Evolutionary conservation across 2,888 invertebrate species (phyloP), one percentile per base, ranked within the genome.

Genomic region (Cynaeus angustus): DNA sequence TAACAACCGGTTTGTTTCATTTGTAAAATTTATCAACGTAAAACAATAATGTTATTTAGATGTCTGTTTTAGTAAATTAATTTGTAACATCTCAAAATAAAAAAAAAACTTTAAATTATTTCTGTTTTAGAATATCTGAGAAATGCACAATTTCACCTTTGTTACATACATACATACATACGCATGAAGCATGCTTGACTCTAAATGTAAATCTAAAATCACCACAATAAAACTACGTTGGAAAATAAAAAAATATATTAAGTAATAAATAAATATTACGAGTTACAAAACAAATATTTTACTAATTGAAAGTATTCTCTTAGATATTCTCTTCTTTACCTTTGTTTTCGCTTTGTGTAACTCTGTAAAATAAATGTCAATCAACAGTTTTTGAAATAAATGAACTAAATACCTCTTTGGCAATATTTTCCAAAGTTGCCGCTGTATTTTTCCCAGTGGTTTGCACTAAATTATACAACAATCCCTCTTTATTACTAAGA

Each of bases 381-480:
- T 43, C 1, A 10, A 43, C 43, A 5, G 1, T 12, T 5, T 10
- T 43, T 9, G 8, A 46, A 46, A 16, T 4, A 12, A 55, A 52
- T 13, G 30, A 50, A 0, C 12, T 16, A 21, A 1, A 4, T 50
- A 61, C 61, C 61, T 61, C 38, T 50, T 46, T 46, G 9, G 61
- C 61, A 4, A 61, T 37, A 61, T 38, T 61, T 30, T 61, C 48
- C 48, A 61, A 61, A 50, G 33, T 48, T 14, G 46, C 9, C 10
- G 61, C 50, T 6, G 50, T 50, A 8, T 13, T 16, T 38, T 38
- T 61, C 5, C 61, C 61, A 1, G 61, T 61, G 7, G 50, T 61
- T 38, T 61, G 61, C 7, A 61, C 61, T 8, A 61, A 16, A 48
- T 38, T 50, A n/a, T 37, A 50, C 37, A 61, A 50, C 9, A 61